phyloP scores from a whole-genome alignment of 2,797 vertebrate species.

The Myotis myotis region DNA sequence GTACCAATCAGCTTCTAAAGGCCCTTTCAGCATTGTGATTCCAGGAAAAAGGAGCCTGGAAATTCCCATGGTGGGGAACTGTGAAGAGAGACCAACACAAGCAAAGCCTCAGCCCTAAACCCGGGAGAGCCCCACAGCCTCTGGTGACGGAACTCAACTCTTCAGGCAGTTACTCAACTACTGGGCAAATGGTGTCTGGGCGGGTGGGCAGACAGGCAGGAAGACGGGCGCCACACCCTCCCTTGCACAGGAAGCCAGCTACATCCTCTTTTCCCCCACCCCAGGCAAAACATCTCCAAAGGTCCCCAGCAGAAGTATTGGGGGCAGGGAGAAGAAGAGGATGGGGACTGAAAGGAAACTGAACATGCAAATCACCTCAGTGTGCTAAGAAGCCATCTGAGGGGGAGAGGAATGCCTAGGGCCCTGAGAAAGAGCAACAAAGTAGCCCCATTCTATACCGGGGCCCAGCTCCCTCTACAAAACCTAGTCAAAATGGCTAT shows the following conservation, averaged over 20 bases:
- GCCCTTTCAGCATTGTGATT: neutral
- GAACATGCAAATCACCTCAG: conserved; percentile 73
- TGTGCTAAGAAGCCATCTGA: neutral
- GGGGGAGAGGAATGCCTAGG: neutral
- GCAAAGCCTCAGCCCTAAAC: neutral
- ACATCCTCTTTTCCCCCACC: conserved; percentile 79
- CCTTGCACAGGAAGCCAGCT: conserved; percentile 74
- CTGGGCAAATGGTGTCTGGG: conserved; percentile 54
- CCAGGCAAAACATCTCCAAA: conserved; percentile 70
- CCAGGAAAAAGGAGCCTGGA: neutral
- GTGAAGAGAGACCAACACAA: conserved; percentile 10
- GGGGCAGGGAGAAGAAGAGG: conserved; percentile 59
- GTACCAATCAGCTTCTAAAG: conserved; percentile 36
- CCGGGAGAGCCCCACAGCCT: neutral
- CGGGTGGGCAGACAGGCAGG: conserved; percentile 65
- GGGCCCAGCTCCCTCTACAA: neutral
- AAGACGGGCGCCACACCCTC: conserved; percentile 73
- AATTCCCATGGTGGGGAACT: neutral
- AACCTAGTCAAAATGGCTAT: conserved; percentile 9
- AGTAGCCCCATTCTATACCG: neutral
- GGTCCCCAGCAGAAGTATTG: conserved; percentile 54
- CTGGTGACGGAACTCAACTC: conserved; percentile 52
- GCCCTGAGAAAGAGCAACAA: neutral
- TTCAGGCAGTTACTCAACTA: conserved; percentile 55
- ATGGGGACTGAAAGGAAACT: conserved; percentile 60